Evolutionary conservation across 2,888 invertebrate genomes (phyloP).

Genomic region (Machimus atricapillus): DNA sequence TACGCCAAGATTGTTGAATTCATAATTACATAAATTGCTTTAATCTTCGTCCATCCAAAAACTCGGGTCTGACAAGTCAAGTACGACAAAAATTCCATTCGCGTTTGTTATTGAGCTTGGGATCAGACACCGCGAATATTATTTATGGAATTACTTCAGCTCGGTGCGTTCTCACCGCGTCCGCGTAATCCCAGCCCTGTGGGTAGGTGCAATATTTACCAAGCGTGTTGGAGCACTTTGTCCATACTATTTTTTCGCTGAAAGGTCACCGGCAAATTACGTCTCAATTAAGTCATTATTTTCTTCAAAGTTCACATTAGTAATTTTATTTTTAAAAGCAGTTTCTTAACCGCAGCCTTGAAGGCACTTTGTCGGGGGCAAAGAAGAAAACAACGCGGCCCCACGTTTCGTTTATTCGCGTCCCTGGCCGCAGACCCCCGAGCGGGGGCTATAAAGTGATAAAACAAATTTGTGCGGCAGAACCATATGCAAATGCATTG

Average conservation of each 20-base stretch:
- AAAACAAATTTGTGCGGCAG: neutral
- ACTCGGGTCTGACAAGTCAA: neutral
- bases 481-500: neutral
- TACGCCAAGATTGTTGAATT: neutral
- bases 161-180: neutral
- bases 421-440: neutral
- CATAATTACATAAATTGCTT: neutral
- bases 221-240: neutral
- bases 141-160: neutral
- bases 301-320: constrained; percentile 2
- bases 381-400: neutral
- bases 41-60: neutral
- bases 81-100: neutral
- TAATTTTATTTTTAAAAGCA: neutral
- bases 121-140: neutral
- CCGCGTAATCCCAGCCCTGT: neutral
- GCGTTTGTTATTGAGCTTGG: neutral
- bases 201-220: neutral
- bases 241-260: neutral
- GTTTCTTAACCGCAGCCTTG: constrained; percentile 22
- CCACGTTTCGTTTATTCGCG: neutral
- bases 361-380: neutral
- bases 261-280: constrained; percentile 4
- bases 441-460: neutral
- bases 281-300: constrained; percentile 25